These are phyloP conservation scores for Cygnus olor DNA, from an alignment of 2,797 vertebrate species.

Conservation along the genomic window DNA sequence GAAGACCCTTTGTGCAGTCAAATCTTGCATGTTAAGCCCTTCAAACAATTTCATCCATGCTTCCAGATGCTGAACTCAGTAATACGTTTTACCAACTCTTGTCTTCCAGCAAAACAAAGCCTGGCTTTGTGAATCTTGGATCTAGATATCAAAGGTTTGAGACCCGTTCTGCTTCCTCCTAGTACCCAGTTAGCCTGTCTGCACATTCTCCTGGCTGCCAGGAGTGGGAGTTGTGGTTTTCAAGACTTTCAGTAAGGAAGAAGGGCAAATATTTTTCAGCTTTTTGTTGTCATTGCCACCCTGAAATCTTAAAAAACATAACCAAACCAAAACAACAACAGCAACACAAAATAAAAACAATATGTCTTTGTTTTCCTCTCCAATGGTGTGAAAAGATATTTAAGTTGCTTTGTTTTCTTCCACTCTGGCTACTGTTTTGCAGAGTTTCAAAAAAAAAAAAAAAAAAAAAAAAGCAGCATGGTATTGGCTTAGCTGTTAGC, in stretches of 20 bases:
- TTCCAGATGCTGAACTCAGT: neutral
- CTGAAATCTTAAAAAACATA: no score
- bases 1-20: neutral
- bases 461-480: fast-evolving
- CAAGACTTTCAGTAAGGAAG: neutral
- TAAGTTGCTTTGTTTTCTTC: neutral
- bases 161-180: neutral
- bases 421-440: neutral
- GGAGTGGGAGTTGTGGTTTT: neutral
- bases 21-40: neutral
- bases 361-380: neutral
- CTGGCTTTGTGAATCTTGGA: neutral
- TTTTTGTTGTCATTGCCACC: neutral
- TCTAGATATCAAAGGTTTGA: neutral
- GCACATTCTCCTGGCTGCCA: neutral
- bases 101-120: neutral
- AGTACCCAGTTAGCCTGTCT: neutral
- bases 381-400: neutral
- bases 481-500: neutral
- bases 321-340: no score
- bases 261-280: neutral
- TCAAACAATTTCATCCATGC: neutral
- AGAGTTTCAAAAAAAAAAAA: neutral
- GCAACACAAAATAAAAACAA: no score
- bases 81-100: neutral